Evolutionary conservation across 2,113 vertebrate genomes (phyloP).

Genomic region (Chrysochloris asiatica): DNA sequence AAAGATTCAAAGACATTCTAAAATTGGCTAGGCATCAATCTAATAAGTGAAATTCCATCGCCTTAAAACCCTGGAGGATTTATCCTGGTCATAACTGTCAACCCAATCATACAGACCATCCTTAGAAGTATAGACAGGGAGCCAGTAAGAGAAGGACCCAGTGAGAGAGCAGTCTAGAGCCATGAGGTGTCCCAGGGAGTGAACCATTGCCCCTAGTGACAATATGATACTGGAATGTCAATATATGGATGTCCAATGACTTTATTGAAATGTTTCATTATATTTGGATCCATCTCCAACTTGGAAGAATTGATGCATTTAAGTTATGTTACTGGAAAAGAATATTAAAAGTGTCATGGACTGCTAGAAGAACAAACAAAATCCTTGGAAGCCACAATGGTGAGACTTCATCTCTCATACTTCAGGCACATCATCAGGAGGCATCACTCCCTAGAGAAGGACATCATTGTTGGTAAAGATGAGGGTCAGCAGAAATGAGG

Average conservation of each 20-base stretch:
- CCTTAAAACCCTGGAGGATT: not conserved
- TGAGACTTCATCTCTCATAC: too few species aligned
- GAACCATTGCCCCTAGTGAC: not conserved
- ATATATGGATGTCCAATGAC: not conserved
- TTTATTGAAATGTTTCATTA: not conserved
- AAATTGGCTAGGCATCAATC: not conserved
- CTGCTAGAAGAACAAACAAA: too few species aligned
- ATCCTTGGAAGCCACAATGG: too few species aligned
- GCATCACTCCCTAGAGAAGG: too few species aligned
- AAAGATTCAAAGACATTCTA: not conserved
- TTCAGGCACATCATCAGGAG: too few species aligned
- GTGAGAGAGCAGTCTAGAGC: not conserved
- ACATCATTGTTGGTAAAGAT: too few species aligned
- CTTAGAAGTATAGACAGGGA: not conserved
- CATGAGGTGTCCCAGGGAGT: accelerated
- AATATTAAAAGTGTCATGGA: too few species aligned
- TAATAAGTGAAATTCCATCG: not conserved
- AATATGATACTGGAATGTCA: not conserved
- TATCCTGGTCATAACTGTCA: not conserved
- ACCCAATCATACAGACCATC: not conserved
- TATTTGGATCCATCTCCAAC: not conserved
- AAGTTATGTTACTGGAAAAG: too few species aligned
- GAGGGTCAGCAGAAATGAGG: too few species aligned
- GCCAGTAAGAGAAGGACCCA: accelerated
- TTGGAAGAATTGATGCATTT: too few species aligned